These are phyloP conservation scores for Lagorchestes hirsutus DNA, from an alignment of 2,797 vertebrate genomes.

Conservation along the genomic window DNA sequence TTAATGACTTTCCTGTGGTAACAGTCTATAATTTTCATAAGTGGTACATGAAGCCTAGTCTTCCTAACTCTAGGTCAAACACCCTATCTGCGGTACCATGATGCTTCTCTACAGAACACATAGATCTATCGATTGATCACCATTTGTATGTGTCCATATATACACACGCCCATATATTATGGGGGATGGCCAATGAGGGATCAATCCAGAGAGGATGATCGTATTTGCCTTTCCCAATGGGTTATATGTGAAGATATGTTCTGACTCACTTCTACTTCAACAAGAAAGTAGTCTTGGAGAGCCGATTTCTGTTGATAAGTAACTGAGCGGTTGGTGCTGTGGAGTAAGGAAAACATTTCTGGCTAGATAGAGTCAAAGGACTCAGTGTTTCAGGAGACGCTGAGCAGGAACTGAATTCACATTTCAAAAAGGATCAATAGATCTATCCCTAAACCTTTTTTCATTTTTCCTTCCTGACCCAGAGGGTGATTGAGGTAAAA, in stretches of 20 bases:
- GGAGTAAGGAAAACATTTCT: not conserved
- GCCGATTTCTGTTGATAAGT: too few relatives aligned
- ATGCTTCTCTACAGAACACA: not conserved
- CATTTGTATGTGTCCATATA: not conserved
- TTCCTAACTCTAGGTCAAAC: not conserved
- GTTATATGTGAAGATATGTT: not conserved
- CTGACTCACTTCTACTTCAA: not conserved
- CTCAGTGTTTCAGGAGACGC: not conserved
- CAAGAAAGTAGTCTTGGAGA: not conserved
- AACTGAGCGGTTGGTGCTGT: not conserved
- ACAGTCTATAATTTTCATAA: not conserved
- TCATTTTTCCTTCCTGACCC: not conserved
- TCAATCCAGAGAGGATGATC: not conserved
- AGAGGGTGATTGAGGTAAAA: not conserved
- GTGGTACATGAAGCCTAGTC: not conserved
- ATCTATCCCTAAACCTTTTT: not conserved
- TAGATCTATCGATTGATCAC: not conserved
- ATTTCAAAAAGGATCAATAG: not conserved
- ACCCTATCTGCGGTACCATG: too few relatives aligned
- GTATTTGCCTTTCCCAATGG: not conserved
- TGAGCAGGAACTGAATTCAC: not conserved
- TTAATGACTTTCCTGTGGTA: not conserved
- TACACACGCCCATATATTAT: not conserved
- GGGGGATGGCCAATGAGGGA: not conserved
- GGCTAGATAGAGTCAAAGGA: not conserved